Evolutionary conservation across 2,888 invertebrate species (phyloP).

Genomic region (Apodemia zela): DNA sequence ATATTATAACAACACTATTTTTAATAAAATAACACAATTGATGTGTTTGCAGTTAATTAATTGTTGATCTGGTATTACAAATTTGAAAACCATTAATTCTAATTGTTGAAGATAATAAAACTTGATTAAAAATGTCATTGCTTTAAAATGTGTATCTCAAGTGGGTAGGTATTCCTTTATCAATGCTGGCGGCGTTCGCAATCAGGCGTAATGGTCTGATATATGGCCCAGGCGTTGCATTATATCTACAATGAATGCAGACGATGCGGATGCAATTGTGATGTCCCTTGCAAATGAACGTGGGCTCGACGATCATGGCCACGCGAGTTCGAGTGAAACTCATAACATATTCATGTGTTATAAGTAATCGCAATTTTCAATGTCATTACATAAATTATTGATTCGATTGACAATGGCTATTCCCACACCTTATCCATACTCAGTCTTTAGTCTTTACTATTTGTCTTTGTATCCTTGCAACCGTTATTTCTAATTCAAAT

Average conservation of each 20-base stretch:
- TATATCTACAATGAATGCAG: conserved; percentile 37
- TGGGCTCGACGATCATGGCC: conserved; percentile 40
- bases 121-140: conserved; percentile 19
- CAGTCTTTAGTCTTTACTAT: neutral
- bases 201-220: conserved; percentile 68
- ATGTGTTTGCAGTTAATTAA: conserved; percentile 1
- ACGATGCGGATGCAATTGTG: conserved; percentile 55
- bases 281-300: conserved; percentile 55
- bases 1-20: too few relatives aligned
- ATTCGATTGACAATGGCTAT: neutral
- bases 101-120: conserved; percentile 6
- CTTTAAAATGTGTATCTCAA: conserved; percentile 19
- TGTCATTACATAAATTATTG: conserved; percentile 8
- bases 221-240: conserved; percentile 44
- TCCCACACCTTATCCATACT: neutral
- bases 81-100: neutral
- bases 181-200: conserved; percentile 64
- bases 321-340: conserved; percentile 10
- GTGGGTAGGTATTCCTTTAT: conserved; percentile 56
- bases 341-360: conserved; percentile 32
- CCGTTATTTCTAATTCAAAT: too few relatives aligned
- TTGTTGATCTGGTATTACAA: neutral
- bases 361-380: conserved; percentile 20
- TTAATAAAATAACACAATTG: neutral
- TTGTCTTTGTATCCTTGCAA: neutral